phyloP scores from a whole-genome alignment of 2,113 vertebrate genomes.

The Melanerpes formicivorus region DNA sequence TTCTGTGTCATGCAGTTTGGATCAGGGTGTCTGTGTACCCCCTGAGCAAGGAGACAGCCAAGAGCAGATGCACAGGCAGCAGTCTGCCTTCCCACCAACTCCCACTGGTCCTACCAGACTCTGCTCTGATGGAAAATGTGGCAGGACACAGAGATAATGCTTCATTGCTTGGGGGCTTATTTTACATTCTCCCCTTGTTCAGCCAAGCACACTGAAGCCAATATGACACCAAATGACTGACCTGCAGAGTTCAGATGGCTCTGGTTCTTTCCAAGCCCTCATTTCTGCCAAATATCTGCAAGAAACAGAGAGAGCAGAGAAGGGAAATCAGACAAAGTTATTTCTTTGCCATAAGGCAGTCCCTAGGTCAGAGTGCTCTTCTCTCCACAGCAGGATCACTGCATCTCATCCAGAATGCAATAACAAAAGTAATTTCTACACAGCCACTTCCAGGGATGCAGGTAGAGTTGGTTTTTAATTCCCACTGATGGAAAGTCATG shows the following conservation, averaged over 20 bases:
- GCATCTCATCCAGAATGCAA: not conserved
- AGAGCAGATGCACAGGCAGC: not conserved
- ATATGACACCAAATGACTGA: not conserved
- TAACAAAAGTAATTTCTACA: conserved; percentile 3
- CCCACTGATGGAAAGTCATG: not conserved
- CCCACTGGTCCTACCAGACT: not conserved
- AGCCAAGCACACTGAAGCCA: not conserved
- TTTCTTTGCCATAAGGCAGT: not conserved
- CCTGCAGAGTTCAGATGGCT: not conserved
- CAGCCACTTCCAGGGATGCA: not conserved
- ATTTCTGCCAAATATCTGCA: not conserved
- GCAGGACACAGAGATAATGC: not conserved
- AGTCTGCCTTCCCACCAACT: not conserved
- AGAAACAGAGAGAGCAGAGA: not conserved
- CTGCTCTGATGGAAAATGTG: conserved; percentile 22
- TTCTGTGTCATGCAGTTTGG: not conserved
- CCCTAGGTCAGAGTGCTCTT: not conserved
- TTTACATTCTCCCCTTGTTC: conserved; percentile 21
- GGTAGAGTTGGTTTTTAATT: not conserved
- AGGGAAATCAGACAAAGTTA: not conserved
- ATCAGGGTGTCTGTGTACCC: not conserved
- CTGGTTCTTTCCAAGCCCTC: not conserved
- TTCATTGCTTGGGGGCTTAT: not conserved
- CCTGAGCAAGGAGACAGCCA: not conserved
- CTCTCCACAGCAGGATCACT: not conserved